Evolutionary conservation across 2,113 vertebrate species (phyloP), one percentile per base, ranked within the genome.

Genomic region (Elephantulus edwardii): DNA sequence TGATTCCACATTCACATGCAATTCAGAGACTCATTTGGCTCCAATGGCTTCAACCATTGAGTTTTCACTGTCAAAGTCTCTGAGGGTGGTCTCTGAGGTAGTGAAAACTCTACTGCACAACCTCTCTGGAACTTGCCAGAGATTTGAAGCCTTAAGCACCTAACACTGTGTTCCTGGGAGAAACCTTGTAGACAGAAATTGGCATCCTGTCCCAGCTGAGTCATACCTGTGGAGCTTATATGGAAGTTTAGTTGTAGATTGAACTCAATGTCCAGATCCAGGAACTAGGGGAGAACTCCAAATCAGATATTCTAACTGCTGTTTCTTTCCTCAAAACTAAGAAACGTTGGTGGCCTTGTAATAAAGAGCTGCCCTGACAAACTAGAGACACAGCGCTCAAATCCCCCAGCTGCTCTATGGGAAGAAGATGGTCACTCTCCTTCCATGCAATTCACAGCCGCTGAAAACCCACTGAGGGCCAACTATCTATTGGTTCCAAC

Each of bases 11-110:
- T 60, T 83, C 54, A 48, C 60, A 24, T 30, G 66, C 48, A 88
- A 62, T 66, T 80, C 38, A 52, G 17, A 62, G 2, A 5, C 11
- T 52, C 26, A 22, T 68, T 83, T 74, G n/a, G n/a, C n/a, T n/a
- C n/a, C n/a, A n/a, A n/a, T 28, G 60, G 16, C 90, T 86, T 68
- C 72, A 12, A 1, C 8, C 11, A 28, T 38, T 26, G 13, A n/a
- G 8, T 83, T 91, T 93, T 42, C 12, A 17, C n/a, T 66, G 35
- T 48, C 68, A 89, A 83, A 48, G 3, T 62, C 28, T 92, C 71
- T 8, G 1, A 91, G 64, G 81, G 79, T 91, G 64, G 82, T 74
- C 90, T 60, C 26, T 30, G 54, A 79, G 74, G n/a, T 28, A 8
- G 24, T 4, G 22, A 44, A 30, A 72, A 56, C 38, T 54, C 24